phyloP scores from a whole-genome alignment of 1,140 invertebrate genomes.

The Euborellia annulipes region DNA sequence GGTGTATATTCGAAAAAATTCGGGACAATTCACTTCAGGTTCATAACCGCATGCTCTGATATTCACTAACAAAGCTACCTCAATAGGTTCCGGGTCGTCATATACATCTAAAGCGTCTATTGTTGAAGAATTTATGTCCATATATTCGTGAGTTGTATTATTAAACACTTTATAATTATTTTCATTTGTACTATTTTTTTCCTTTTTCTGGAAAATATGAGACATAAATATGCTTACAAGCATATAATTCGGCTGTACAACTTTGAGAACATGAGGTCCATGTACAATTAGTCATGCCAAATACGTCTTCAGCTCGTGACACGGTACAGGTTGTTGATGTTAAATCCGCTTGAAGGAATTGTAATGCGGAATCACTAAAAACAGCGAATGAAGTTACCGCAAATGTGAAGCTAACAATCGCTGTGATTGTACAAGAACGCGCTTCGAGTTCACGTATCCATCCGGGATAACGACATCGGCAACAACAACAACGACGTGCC shows the following conservation, averaged over 20 bases:
- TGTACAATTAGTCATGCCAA: conserved; percentile 20
- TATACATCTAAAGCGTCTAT: no score
- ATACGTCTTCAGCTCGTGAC: conserved; percentile 11
- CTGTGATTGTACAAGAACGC: conserved; percentile 9
- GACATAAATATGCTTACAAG: conserved; percentile 21
- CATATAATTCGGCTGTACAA: conserved; percentile 21
- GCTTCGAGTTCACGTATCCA: conserved; percentile 6
- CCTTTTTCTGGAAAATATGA: conserved; percentile 11
- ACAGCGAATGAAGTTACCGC: conserved; percentile 8
- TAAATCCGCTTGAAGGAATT: conserved; percentile 19
- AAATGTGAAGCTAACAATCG: conserved; percentile 8
- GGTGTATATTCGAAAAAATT: conserved; percentile 15
- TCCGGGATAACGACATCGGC: no score
- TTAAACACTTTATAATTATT: no score
- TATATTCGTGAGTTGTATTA: background rate
- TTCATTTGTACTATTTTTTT: no score
- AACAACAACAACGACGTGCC: no score
- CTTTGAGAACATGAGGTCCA: conserved; percentile 24
- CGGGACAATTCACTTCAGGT: conserved; percentile 18
- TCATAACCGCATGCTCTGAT: conserved; percentile 23
- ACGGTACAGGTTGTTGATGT: conserved; percentile 19
- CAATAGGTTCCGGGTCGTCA: background rate
- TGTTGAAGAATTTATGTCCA: no score
- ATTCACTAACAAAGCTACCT: conserved; percentile 18
- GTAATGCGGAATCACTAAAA: conserved; percentile 19